Conservation (phyloP, 2,113 vertebrate genomes). For the Aphelocoma coerulescens region DNA sequence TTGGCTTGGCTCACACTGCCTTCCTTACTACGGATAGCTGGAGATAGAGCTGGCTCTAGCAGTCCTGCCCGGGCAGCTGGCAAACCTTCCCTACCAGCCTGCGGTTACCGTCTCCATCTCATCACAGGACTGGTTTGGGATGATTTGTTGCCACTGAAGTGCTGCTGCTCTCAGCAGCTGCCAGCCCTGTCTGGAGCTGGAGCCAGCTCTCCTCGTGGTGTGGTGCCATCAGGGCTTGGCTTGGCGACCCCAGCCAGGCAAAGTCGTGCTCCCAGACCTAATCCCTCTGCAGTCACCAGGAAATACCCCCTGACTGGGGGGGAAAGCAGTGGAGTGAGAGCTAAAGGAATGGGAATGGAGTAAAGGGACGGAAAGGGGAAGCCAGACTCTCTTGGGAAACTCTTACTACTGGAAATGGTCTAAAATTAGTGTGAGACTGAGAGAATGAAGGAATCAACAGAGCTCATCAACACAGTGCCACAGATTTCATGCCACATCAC, state of each 20-base stretch:
- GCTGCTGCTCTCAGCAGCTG: not conserved
- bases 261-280: not conserved
- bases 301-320: not conserved
- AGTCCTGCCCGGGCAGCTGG: not conserved
- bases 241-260: not conserved
- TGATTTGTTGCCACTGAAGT: not conserved
- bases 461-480: not conserved
- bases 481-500: constrained; percentile 1
- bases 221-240: not conserved
- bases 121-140: not conserved
- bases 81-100: not conserved
- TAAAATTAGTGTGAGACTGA: not conserved
- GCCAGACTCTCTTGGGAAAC: not conserved
- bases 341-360: not conserved
- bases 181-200: not conserved
- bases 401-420: not conserved
- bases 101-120: not conserved
- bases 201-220: not conserved
- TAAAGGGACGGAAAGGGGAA: not conserved
- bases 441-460: not conserved
- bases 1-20: not conserved
- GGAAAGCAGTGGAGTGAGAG: not conserved
- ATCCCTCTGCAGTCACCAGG: not conserved
- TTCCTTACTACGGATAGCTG: not conserved
- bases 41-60: not conserved